Evolutionary conservation across 1,140 invertebrate genomes (phyloP), one percentile per base, ranked within the genome.

Genomic region (Dinothrombium tinctorium): DNA sequence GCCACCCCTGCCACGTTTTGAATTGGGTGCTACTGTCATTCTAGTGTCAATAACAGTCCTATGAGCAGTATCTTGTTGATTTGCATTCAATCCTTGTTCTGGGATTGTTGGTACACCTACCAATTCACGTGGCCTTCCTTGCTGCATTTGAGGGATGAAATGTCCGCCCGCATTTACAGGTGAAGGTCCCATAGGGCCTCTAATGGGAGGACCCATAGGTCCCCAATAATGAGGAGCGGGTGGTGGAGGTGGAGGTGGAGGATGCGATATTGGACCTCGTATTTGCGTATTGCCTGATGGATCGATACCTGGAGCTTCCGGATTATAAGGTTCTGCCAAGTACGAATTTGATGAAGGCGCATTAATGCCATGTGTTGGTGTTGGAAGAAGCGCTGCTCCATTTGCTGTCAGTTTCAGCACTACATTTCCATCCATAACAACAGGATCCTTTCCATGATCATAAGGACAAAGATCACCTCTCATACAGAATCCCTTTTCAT

Each of bases 361-460:
- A 21, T 20, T n/a, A 36, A 39, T 25, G 9, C 39, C 21, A 15
- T 25, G 7, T 15, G 42, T 40, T 37, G 48, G 39, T 23, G 45
- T 33, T n/a, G n/a, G n/a, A 23, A 32, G 43, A 36, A 36, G 23
- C 12, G 45, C 37, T 4, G 66, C 64, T 21, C 62, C 60, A 46
- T 67, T 32, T n/a, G 38, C 38, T 7, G 38, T n/a, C 9, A 22
- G 26, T 7, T 12, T 17, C 24, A 45, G 37, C 17, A 49, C 42
- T 25, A 49, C 47, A 7, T 41, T 33, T 29, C 44, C 42, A 54
- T 94, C 84, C 12, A 94, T 61, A 3, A 94, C 78, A 0, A 94
- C 78, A 2, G 87, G 86, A 61, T 94, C 86, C 3, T 69, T 68
- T 12, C 89, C 87, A 61, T 95, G 87, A 63, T 94, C 86, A 65